These are phyloP conservation scores for Solea senegalensis DNA, from an alignment of 2,113 vertebrate species.

Conservation along the genomic window DNA sequence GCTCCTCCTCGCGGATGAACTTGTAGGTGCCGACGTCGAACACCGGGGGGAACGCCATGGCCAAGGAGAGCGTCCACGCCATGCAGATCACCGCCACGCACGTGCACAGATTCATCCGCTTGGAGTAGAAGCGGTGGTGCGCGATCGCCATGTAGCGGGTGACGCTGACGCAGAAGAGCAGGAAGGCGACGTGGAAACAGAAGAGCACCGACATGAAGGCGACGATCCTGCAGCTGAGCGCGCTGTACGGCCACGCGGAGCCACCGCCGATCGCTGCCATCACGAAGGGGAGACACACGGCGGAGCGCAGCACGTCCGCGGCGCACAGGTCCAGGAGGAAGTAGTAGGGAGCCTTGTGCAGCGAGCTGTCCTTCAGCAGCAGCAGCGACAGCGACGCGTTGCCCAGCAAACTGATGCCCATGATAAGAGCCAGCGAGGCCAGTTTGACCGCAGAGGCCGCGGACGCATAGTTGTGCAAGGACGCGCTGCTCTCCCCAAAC, in stretches of 20 bases:
- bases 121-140: conserved; percentile 95
- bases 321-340: conserved; percentile 94
- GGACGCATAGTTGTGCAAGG: conserved; percentile 85
- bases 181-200: conserved; percentile 95
- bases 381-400: conserved; percentile 90
- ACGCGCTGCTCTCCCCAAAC: conserved; percentile 84
- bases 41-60: conserved; percentile 94
- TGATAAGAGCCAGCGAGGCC: conserved; percentile 90
- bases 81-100: conserved; percentile 92
- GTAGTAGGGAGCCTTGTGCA: conserved; percentile 93
- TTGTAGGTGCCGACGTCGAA: conserved; percentile 94
- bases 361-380: conserved; percentile 90
- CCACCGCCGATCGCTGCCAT: conserved; percentile 90
- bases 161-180: conserved; percentile 94
- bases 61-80: conserved; percentile 94
- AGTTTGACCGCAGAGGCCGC: conserved; percentile 88
- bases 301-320: conserved; percentile 90
- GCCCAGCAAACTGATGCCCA: conserved; percentile 89
- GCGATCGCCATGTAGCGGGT: conserved; percentile 97
- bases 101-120: conserved; percentile 93
- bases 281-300: conserved; percentile 94
- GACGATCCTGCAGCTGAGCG: conserved; percentile 90
- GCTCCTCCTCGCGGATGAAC: conserved; percentile 92
- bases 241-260: conserved; percentile 86
- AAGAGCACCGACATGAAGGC: conserved; percentile 94